Evolutionary conservation across 2,113 vertebrate genomes (phyloP), one percentile per base, ranked within the genome.

Genomic region (Zingel zingel): DNA sequence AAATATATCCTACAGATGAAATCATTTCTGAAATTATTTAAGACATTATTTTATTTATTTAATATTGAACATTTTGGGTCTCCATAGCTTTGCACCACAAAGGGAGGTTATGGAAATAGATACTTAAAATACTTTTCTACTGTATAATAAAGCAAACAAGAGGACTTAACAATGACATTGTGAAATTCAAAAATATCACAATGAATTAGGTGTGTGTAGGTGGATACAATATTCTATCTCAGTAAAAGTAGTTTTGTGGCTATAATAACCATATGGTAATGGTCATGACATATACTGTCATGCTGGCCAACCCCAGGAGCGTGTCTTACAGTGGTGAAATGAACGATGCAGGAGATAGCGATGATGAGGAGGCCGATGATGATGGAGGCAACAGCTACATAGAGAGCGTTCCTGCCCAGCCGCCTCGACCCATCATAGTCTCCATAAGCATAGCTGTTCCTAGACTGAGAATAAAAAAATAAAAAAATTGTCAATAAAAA

Each of bases 311-410:
- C 15, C 1, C 21, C 21, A 10, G 11, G 5, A 59, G 30, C n/a
- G 39, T 21, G 10, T 48, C 96, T 96, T 94, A 97, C 97, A 85
- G 90, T 93, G 50, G 96, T 92, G 78, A 97, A 97, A 72, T 97
- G 97, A 86, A 98, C 96, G 2, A 68, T 83, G 33, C 92, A 96
- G 72, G 91, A 94, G 88, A 97, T 85, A 21, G 90, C 89, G 2
- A 98, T 96, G 92, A 98, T 77, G 88, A 97, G 10, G 5, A 98
- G 92, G 85, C 98, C 97, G 0, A 98, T 97, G 90, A 98, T 78
- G 85, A 98, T 95, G 1, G 97, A 97, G 12, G 96, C 97, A 0
- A 97, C 77, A 25, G 96, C 94, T 0, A 98, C 96, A 77, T 95
- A 94, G 66, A 96, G 94, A 0, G 97, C 97, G 0, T 96, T 97